phyloP scores from a whole-genome alignment of 2,113 vertebrate species.

The Sorex fumeus region DNA sequence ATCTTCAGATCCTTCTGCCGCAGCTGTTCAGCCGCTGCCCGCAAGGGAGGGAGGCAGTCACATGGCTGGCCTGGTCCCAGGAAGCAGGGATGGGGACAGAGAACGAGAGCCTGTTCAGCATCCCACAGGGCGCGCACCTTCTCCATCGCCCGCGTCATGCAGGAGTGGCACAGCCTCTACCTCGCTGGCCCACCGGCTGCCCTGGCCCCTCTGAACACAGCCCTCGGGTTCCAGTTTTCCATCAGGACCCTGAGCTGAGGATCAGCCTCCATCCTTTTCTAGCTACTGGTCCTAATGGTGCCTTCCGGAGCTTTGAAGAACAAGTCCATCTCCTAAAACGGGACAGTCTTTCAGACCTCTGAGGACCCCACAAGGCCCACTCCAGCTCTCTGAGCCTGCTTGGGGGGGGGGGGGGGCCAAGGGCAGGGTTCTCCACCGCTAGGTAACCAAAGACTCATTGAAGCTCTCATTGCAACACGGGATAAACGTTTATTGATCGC shows the following conservation, averaged over 20 bases:
- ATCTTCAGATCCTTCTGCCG: constrained; percentile 90
- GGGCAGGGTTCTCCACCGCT: not conserved
- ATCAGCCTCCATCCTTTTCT: constrained; percentile 6
- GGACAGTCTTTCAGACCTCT: not conserved
- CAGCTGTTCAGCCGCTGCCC: constrained; percentile 87
- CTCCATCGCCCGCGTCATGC: not conserved
- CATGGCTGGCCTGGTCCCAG: constrained; percentile 92
- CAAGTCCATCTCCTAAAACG: not conserved
- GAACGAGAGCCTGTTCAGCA: constrained; percentile 55
- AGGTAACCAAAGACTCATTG: constrained; percentile 53
- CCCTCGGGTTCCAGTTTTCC: not conserved
- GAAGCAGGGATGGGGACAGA: constrained; percentile 44
- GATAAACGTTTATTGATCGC: constrained; percentile 62
- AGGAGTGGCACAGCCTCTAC: not conserved
- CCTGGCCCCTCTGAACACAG: not conserved
- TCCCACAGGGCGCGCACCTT: constrained; percentile 6
- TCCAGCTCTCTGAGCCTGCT: not conserved
- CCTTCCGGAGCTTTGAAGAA: not conserved
- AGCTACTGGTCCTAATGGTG: constrained; percentile 12
- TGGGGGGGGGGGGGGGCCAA: too few relatives aligned
- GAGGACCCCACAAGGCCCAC: not conserved
- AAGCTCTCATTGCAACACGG: constrained; percentile 39
- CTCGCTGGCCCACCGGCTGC: too few relatives aligned
- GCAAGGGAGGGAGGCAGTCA: constrained; percentile 89
- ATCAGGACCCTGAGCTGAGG: not conserved